These are phyloP conservation scores for Drosophila grimshawi DNA, from an alignment of 1,140 invertebrate genomes.

Conservation along the genomic window DNA sequence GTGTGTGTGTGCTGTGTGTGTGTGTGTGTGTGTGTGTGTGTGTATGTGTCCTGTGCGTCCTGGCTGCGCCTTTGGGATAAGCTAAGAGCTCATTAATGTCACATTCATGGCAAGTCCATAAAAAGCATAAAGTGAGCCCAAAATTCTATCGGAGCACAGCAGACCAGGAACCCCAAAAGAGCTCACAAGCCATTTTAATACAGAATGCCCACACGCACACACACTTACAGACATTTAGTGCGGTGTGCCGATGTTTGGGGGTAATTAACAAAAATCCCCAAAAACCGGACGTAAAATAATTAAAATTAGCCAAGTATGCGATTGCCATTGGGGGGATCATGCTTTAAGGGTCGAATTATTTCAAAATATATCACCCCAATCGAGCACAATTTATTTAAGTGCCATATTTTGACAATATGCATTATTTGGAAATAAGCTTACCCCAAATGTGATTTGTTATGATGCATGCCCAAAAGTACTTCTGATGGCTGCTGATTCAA, in stretches of 20 bases:
- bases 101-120: constrained; percentile 70
- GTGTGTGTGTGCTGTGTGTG: constrained; percentile 4
- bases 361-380: not conserved
- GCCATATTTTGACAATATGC: constrained; percentile 19
- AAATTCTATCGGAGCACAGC: constrained; percentile 68
- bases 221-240: constrained; percentile 23
- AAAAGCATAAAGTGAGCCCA: constrained; percentile 67
- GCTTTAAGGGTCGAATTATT: constrained; percentile 27
- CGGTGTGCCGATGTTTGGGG: constrained; percentile 37
- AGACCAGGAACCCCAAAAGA: constrained; percentile 29
- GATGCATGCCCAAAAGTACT: not conserved
- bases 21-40: constrained; percentile 10
- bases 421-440: not conserved
- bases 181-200: constrained; percentile 63
- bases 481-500: not conserved
- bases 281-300: constrained; percentile 74
- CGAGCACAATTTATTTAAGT: constrained; percentile 51
- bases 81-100: constrained; percentile 78
- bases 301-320: constrained; percentile 74
- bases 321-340: constrained; percentile 39
- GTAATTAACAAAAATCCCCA: constrained; percentile 69
- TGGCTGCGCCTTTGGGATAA: constrained; percentile 69
- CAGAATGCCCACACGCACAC: constrained; percentile 47
- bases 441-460: constrained; percentile 7
- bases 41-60: constrained; percentile 14